Base-by-base conservation (phyloP, 2,888 invertebrate species). In the Cabera pusaria region DNA sequence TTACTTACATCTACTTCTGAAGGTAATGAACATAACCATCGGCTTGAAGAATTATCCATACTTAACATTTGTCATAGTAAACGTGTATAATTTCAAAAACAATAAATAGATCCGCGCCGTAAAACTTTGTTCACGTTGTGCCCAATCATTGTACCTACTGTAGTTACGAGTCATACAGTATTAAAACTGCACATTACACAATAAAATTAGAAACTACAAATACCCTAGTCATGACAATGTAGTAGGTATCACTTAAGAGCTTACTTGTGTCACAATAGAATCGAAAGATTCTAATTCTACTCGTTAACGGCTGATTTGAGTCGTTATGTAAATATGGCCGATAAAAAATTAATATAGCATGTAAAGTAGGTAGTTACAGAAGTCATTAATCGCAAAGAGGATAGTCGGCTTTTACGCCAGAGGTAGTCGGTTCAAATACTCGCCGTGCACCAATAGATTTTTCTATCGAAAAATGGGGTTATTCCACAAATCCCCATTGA, bases 291-390 rank as follows among this genome's bases (percentile, higher is more conserved):
- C 16, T 33, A 23, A 16, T 34, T 25, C 25, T 6, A 7, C 26
- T 35, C 25, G 25, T n/a, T n/a, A n/a, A n/a, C n/a, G n/a, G n/a
- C n/a, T n/a, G n/a, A n/a, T n/a, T n/a, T n/a, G n/a, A n/a, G n/a
- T n/a, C n/a, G n/a, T 27, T 36, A 42, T 42, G 41, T 18, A 26
- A 42, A 42, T 36, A 27, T 18, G 22, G 10, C n/a, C 22, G 26
- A 35, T 29, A 42, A 42, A 36, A 42, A 42, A 18, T 31, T 36
- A 31, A 42, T n/a, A n/a, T 27, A 23, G 22, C 21, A 36, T 37
- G 28, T 24, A 32, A 28, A 35, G 22, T 23, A 32, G 14, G 22
- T 23, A 32, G 14, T 32, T 19, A 32, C 33, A 33, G 24, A 20
- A 28, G 24, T 28, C 28, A 33, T 37, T 8, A 19, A 28, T 37